A percentile compares a stretch with the other conserved stretches of the same genome.
phyloP scores from a whole-genome alignment of 2,797 vertebrate species.

The Macrochelys suwanniensis region DNA sequence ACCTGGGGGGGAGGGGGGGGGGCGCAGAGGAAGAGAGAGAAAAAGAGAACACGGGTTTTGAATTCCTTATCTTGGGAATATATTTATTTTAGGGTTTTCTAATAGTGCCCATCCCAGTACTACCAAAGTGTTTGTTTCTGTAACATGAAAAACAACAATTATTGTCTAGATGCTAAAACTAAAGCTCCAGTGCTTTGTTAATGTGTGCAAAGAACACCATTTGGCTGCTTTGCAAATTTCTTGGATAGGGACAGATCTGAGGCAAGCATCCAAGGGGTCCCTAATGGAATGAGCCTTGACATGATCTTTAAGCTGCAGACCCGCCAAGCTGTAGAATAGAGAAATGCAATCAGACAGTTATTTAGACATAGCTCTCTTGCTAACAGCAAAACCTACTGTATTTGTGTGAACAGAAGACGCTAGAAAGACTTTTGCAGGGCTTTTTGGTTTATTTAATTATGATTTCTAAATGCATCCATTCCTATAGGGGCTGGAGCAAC shows the following conservation, averaged over 20 bases:
- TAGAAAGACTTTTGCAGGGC: background rate
- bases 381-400: background rate
- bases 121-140: slow-evolving; percentile 24
- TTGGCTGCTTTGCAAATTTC: slow-evolving; percentile 50
- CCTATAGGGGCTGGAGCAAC: too few relatives aligned
- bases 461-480: too few relatives aligned
- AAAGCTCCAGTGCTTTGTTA: slow-evolving; percentile 33
- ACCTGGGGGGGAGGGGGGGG: background rate
- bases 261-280: slow-evolving; percentile 67
- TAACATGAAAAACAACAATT: background rate
- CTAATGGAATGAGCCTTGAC: slow-evolving; percentile 57
- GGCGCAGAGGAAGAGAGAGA: background rate
- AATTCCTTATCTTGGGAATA: slow-evolving; percentile 9
- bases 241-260: slow-evolving; percentile 37
- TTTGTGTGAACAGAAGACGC: slow-evolving; percentile 1
- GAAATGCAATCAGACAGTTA: slow-evolving; percentile 1
- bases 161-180: background rate
- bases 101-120: background rate
- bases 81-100: slow-evolving; percentile 35
- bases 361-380: background rate
- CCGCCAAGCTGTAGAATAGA: slow-evolving; percentile 32
- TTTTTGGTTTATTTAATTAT: too few relatives aligned
- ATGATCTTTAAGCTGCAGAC: slow-evolving; percentile 49
- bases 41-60: background rate
- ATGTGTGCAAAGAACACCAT: slow-evolving; percentile 34